Conservation (phyloP, 2,113 vertebrate species). For the Centrocercus urophasianus region DNA sequence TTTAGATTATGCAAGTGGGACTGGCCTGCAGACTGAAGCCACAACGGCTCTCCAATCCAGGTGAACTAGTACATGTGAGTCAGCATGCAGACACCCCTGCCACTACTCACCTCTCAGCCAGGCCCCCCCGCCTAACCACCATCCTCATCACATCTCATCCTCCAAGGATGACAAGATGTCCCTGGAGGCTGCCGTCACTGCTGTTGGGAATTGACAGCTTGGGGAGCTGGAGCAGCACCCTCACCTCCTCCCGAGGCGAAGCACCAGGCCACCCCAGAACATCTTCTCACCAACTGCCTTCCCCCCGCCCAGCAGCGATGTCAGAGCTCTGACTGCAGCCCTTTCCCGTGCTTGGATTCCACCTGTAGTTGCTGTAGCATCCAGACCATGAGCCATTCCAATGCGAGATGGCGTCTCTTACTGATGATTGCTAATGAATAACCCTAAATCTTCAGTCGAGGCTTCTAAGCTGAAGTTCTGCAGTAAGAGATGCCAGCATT, state of each 20-base stretch:
- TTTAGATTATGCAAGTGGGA: constrained; percentile 75
- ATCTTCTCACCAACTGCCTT: constrained; percentile 30
- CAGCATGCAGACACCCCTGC: constrained; percentile 73
- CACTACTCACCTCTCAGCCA: constrained; percentile 49
- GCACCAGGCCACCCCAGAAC: constrained; percentile 46
- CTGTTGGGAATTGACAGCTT: background rate
- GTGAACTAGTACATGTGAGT: constrained; percentile 78
- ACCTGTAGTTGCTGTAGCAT: constrained; percentile 7
- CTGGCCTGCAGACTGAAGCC: constrained; percentile 77
- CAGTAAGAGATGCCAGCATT: constrained; percentile 57
- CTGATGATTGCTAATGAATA: background rate
- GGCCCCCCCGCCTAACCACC: constrained; percentile 34
- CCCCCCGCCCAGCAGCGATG: background rate
- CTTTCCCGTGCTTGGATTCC: background rate
- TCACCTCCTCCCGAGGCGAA: background rate
- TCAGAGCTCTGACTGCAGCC: background rate
- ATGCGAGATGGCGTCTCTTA: constrained; percentile 30
- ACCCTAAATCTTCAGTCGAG: background rate
- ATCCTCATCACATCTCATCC: constrained; percentile 67
- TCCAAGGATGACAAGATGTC: constrained; percentile 39
- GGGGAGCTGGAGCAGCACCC: constrained; percentile 10
- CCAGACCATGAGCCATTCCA: constrained; percentile 48
- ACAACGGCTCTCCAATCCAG: constrained; percentile 71
- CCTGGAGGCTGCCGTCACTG: constrained; percentile 39
- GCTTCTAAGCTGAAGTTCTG: background rate